Percentiles rank a stretch among this genome's conserved stretches.
phyloP scores from a whole-genome alignment of 2,113 vertebrate species.

The Melanerpes aurifrons region DNA sequence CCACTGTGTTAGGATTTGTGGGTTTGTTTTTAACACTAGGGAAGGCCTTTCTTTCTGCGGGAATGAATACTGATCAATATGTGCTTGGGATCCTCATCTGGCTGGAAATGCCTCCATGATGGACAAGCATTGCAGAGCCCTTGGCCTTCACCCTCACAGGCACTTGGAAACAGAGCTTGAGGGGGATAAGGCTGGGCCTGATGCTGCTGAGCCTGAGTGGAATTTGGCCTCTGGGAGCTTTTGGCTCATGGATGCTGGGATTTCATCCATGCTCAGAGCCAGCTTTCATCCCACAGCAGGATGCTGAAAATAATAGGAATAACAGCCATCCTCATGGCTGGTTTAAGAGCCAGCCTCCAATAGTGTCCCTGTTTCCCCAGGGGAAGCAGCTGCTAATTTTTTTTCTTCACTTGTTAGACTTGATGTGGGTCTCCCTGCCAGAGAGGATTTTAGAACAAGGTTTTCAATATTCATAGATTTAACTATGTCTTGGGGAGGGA shows the following conservation, averaged over 20 bases:
- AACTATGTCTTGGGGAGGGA: not conserved
- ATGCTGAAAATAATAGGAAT: not conserved
- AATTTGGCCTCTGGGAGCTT: not conserved
- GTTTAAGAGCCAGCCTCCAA: not conserved
- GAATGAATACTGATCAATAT: not conserved
- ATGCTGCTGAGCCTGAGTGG: not conserved
- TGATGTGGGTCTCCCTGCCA: not conserved
- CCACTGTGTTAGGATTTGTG: not conserved
- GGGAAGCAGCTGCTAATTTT: not conserved
- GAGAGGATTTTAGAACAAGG: not conserved
- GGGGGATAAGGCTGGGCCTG: not conserved
- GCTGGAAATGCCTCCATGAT: not conserved
- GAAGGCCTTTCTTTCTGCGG: not conserved
- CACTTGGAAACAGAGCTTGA: rapidly evolving
- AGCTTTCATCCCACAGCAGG: not conserved
- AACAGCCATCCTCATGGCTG: not conserved
- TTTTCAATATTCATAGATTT: slow-evolving; percentile 43
- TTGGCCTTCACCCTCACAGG: rapidly evolving
- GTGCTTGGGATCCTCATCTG: not conserved
- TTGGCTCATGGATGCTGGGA: not conserved
- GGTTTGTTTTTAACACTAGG: slow-evolving; percentile 5
- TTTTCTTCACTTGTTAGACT: not conserved
- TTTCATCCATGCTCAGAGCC: not conserved
- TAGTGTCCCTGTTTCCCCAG: not conserved
- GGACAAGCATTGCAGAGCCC: not conserved